Evolutionary conservation across 2,113 vertebrate species (phyloP), one percentile per base, ranked within the genome.

Genomic region (Oncorhynchus masou): DNA sequence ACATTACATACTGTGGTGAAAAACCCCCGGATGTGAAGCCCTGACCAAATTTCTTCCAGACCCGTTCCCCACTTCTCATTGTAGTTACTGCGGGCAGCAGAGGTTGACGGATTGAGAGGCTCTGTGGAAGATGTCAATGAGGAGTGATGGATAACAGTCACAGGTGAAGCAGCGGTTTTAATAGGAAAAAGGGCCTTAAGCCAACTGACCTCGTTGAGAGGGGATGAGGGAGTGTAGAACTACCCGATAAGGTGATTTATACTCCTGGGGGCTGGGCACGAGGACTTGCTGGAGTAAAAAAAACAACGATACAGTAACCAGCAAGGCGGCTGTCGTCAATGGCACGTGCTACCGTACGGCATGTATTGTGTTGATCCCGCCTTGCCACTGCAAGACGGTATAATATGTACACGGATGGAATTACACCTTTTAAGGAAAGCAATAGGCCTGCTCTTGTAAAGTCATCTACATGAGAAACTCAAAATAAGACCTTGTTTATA

Each of bases 41-140:
- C 39, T 78, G 77, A 80, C 72, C 80, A 75, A 71, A 68, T 75
- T 82, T 79, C 8, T 78, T 73, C 64, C 68, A 77, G 48, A 15
- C 51, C 54, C 11, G 59, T 68, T 69, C 20, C 24, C 22, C 51
- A 45, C 22, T 13, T 68, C 11, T 19, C 66, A 24, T 19, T 54
- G 16, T 19, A 19, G 51, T 54, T 12, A 45, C 39, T 45, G 39
- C 39, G 9, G 39, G 39, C 51, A 54, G 51, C 51, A 54, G 51
- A 54, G 15, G 51, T 16, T 19, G 39, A 45, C 2, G 2, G 39
- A 9, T 4, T 54, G 51, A 16, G 51, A 54, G 16, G 51, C 51
- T 54, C 51, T 16, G 27, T 11, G 16, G 5, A 68, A 62, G 69
- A 25, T 29, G 27, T 39, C 51, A 69, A 45, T 2, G 73, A 74